These are phyloP conservation scores for Eulemur rubriventer DNA, from an alignment of 2,797 vertebrate genomes.

Conservation along the genomic window DNA sequence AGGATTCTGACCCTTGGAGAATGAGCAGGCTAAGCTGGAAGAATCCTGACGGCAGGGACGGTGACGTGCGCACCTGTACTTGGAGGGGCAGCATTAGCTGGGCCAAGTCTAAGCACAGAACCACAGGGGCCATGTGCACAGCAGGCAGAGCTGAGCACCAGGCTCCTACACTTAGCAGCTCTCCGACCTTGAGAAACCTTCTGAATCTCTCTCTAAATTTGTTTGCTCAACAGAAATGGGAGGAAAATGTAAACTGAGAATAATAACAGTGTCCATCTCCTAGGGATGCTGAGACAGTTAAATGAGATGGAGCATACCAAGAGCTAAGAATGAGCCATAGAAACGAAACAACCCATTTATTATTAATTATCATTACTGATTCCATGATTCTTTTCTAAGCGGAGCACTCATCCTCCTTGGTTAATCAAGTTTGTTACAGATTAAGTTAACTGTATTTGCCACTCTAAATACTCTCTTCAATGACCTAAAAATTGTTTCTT, in stretches of 20 bases:
- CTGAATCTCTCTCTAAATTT: background rate
- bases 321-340: background rate
- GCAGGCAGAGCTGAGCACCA: accelerated
- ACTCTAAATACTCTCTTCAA: background rate
- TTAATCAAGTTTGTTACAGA: background rate
- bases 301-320: background rate
- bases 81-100: accelerated
- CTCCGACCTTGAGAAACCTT: background rate
- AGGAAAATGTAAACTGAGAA: background rate
- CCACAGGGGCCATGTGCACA: accelerated
- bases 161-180: accelerated
- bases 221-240: background rate
- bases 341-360: background rate
- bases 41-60: accelerated
- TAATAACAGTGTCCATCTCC: background rate
- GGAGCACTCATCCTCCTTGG: background rate
- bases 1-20: background rate
- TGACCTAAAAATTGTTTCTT: constrained; percentile 38
- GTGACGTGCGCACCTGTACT: accelerated
- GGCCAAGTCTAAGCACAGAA: background rate
- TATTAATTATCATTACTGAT: background rate
- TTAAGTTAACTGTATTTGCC: background rate
- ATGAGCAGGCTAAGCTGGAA: background rate
- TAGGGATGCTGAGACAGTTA: background rate
- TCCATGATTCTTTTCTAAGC: background rate